Evolutionary conservation across 2,797 vertebrate genomes (phyloP).

Genomic region (Dryobates pubescens): DNA sequence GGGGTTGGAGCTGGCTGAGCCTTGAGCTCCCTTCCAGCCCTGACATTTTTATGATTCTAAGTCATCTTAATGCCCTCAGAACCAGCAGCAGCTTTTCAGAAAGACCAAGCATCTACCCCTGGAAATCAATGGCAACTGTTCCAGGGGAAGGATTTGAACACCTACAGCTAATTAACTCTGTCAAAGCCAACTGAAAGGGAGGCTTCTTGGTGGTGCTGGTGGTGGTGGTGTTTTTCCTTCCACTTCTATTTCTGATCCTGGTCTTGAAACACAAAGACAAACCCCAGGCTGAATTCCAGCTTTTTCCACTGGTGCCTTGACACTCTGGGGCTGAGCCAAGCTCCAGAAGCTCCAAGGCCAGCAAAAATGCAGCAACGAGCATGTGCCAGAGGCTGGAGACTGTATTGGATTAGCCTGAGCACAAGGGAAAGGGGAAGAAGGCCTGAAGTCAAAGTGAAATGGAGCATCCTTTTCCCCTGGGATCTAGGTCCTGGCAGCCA

Average conservation of each 20-base stretch:
- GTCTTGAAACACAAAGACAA: slow-evolving; percentile 12
- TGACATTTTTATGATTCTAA: not conserved
- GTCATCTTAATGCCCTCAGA: not conserved
- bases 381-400: not conserved
- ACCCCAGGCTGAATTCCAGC: not conserved
- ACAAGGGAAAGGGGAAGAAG: not conserved
- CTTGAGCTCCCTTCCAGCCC: no score
- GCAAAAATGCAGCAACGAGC: not conserved
- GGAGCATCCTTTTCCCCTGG: not conserved
- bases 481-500: not conserved
- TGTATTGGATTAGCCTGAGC: not conserved
- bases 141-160: not conserved
- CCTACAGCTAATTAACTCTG: not conserved
- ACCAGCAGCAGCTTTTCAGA: not conserved
- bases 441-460: not conserved
- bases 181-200: not conserved
- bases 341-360: not conserved
- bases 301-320: slow-evolving; percentile 37
- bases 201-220: not conserved
- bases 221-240: not conserved
- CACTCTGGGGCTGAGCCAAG: slow-evolving; percentile 14
- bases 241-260: slow-evolving; percentile 38
- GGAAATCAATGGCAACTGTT: not conserved
- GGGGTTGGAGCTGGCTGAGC: no score
- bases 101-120: not conserved